Base-by-base conservation (phyloP, 2,888 invertebrate species). In the Geotrupes spiniger region DNA sequence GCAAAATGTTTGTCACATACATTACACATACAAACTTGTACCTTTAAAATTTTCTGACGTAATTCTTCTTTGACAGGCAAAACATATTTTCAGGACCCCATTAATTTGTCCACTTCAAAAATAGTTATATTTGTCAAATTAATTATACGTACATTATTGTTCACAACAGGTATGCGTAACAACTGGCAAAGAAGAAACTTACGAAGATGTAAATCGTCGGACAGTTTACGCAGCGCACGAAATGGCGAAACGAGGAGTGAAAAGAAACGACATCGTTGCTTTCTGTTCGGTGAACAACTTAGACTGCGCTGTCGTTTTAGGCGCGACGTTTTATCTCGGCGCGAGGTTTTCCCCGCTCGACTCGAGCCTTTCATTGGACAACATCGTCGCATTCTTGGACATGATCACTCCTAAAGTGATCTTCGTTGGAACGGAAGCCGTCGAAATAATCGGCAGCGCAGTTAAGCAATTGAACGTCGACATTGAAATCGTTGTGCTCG, bases 311-410 rank as follows among this genome's bases (percentile, higher is more conserved):
- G 68, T 77, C n/a, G 76, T 78, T 0, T 71, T 74, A 39, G 74
- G 77, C 29, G 77, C 78, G 1, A 71, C 74, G 1, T 51, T 75
- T 2, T 77, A 71, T 54, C 64, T 76, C 11, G 78, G 78, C 2
- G 60, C 65, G 2, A 60, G 57, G 28, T 58, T 67, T 2, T 57
- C 64, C 3, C 61, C 66, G 9, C 49, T 70, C 27, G 66, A 70
- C 49, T 64, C 66, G 9, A 53, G 51, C 8, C 45, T 64, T 27
- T 63, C 63, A 3, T 11, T 57, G 4, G 14, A 50, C 27, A 68
- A 69, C 51, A 57, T 61, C 1, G 51, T 54, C 4, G 59, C 65
- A 53, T 50, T 68, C 11, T 36, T 68, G 17, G 51, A 53, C 25
- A 52, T 62, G 47, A 62, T 65, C 1, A 61, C 58, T 40, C 70